These are phyloP conservation scores for Halichoeres trimaculatus DNA, from an alignment of 2,113 vertebrate species.

Conservation along the genomic window DNA sequence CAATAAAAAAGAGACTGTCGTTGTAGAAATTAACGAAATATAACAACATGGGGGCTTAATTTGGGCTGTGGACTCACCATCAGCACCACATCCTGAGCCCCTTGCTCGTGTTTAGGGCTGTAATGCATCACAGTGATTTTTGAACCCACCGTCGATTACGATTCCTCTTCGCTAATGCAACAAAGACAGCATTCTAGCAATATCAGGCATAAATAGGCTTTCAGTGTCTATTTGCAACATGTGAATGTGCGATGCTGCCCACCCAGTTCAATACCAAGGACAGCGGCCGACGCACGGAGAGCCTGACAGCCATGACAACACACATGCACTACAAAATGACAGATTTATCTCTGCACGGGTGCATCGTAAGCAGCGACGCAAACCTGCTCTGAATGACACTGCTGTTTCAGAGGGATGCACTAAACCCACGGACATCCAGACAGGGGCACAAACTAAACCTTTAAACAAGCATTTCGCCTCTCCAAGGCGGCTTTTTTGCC, in stretches of 20 bases:
- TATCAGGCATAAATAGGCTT: constrained; percentile 9
- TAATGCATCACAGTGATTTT: constrained; percentile 8
- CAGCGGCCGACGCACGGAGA: constrained; percentile 72
- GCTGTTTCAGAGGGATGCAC: constrained; percentile 44
- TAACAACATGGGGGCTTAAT: constrained; percentile 13
- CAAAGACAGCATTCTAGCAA: neutral
- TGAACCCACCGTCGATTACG: constrained; percentile 23
- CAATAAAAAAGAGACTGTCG: constrained; percentile 22
- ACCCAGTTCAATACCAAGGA: constrained; percentile 81
- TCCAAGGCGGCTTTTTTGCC: constrained; percentile 27
- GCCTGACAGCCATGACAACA: constrained; percentile 76
- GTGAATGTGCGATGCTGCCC: constrained; percentile 64
- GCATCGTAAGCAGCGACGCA: constrained; percentile 43
- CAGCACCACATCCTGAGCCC: constrained; percentile 23
- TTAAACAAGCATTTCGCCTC: constrained; percentile 33
- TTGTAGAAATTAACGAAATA: constrained; percentile 6
- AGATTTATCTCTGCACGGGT: constrained; percentile 47
- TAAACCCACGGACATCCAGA: neutral
- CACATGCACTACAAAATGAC: constrained; percentile 59
- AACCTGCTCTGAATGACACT: constrained; percentile 52
- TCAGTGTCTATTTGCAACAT: constrained; percentile 2
- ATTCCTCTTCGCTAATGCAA: neutral
- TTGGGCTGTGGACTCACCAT: constrained; percentile 27
- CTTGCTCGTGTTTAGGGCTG: constrained; percentile 6
- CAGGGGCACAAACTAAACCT: constrained; percentile 19